Base-by-base conservation (phyloP, 1,140 invertebrate species). In the Panagrolaimus sp. region DNA sequence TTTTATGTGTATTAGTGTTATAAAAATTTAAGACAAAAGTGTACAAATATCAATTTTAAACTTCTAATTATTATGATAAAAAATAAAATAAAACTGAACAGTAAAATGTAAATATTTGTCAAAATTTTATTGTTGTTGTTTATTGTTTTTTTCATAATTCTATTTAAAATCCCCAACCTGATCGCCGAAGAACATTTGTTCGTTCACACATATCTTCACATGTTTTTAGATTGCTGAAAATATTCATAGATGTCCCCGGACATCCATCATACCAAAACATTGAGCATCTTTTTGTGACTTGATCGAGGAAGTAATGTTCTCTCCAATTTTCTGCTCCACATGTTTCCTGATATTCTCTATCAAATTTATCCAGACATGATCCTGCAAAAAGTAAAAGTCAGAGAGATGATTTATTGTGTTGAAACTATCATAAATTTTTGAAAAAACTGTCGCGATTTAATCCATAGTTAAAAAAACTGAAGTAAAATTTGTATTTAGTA, bases 231-330 rank as follows among this genome's bases (percentile, higher is more conserved):
- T 72, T 58, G 17, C 78, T 80, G 63, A 79, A 79, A 32, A 79
- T 76, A 46, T 79, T 79, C 6, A 43, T 44, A n/a, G 44, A 28
- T 9, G 26, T 73, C 0, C 71, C 68, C 12, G 28, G 55, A 52
- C 77, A 79, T 9, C 77, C 75, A 44, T 79, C 74, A 67, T 76
- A 79, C 77, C 74, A 76, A 43, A 76, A 76, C 46, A 76, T 52
- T n/a, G 70, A 26, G 71, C 65, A 79, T 45, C 70, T 65, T 67
- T 75, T 74, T 0, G 74, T 75, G 7, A 70, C 66, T 63, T 77
- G 77, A 48, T 79, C 78, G 17, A 79, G 63, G 46, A 70, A 79
- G 63, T 71, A 79, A 38, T 79, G 75, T 43, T 74, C 71, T 9
- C 76, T 68, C 77, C 78, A 79, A 17, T 77, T 69, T 38, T 79